A percentile compares a stretch with the other conserved stretches of the same genome.
phyloP scores from a whole-genome alignment of 2,113 vertebrate species.

The Mobula hypostoma region DNA sequence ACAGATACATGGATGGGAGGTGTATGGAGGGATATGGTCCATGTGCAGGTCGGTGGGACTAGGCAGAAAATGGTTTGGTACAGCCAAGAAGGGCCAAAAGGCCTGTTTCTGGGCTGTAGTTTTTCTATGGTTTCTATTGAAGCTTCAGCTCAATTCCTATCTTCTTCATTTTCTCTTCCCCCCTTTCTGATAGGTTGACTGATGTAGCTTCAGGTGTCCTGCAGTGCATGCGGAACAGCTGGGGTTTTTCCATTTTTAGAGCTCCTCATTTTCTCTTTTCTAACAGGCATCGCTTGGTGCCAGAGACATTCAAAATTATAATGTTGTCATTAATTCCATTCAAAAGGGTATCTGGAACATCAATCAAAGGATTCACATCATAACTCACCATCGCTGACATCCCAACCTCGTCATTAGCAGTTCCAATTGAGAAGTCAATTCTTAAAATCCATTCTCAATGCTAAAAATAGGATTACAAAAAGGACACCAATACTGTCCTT shows the following conservation, averaged over 20 bases:
- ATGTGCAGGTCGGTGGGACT: too few relatives aligned
- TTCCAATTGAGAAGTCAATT: neutral
- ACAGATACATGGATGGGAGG: too few relatives aligned
- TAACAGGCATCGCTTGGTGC: neutral
- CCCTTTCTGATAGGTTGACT: neutral
- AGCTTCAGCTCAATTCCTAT: neutral
- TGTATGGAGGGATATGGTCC: too few relatives aligned
- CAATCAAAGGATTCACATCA: neutral
- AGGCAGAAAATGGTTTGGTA: too few relatives aligned
- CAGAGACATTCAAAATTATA: neutral
- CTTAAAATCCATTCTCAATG: neutral
- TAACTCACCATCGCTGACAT: neutral
- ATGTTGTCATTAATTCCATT: neutral
- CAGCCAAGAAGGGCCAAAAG: too few relatives aligned
- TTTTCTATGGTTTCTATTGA: too few relatives aligned
- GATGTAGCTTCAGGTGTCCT: neutral
- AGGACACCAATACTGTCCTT: neutral
- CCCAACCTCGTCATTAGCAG: neutral
- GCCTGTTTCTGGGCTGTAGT: too few relatives aligned
- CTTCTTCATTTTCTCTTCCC: neutral
- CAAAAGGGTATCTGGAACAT: neutral
- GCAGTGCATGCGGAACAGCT: neutral
- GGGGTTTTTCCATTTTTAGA: neutral
- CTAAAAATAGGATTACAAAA: neutral
- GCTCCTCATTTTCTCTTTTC: neutral